Percentiles rank a stretch among this genome's conserved stretches.
Conservation (phyloP, 2,797 vertebrate species). For the Ctenosaura bakeri region DNA sequence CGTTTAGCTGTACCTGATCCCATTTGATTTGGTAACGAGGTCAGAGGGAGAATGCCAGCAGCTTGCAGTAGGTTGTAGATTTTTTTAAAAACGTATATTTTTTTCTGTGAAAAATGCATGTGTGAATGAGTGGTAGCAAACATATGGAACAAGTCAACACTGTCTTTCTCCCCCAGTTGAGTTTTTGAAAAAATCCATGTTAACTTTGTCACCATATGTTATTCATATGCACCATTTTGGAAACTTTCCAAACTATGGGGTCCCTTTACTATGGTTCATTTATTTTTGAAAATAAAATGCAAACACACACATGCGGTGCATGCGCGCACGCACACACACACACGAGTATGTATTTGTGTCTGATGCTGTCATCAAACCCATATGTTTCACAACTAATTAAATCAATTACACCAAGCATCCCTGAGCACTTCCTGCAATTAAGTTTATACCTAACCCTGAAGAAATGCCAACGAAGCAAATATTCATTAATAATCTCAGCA, state of each 20-base stretch:
- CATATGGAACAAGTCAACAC: slow-evolving; percentile 12
- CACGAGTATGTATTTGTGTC: background rate
- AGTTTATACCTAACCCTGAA: background rate
- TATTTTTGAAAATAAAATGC: slow-evolving; percentile 8
- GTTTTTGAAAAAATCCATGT: background rate
- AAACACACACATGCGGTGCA: no score
- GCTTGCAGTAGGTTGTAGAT: background rate
- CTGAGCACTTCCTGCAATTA: slow-evolving; percentile 1
- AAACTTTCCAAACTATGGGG: slow-evolving; percentile 20
- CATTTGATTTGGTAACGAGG: background rate
- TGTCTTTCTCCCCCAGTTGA: slow-evolving; percentile 17
- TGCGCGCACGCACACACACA: no score
- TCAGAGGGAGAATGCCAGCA: background rate
- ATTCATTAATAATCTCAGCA: background rate
- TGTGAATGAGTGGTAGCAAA: background rate
- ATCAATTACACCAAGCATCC: background rate
- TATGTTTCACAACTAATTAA: slow-evolving; percentile 34
- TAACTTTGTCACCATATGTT: slow-evolving; percentile 9
- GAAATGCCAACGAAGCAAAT: slow-evolving; percentile 42
- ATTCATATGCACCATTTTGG: slow-evolving; percentile 24
- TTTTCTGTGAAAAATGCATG: no score
- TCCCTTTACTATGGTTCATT: slow-evolving; percentile 13
- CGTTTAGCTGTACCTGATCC: background rate
- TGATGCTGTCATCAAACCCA: slow-evolving; percentile 23
- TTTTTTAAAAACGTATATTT: background rate